Evolutionary conservation across 2,888 invertebrate genomes (phyloP), one percentile per base, ranked within the genome.

Genomic region (Shargacucullia verbasci): DNA sequence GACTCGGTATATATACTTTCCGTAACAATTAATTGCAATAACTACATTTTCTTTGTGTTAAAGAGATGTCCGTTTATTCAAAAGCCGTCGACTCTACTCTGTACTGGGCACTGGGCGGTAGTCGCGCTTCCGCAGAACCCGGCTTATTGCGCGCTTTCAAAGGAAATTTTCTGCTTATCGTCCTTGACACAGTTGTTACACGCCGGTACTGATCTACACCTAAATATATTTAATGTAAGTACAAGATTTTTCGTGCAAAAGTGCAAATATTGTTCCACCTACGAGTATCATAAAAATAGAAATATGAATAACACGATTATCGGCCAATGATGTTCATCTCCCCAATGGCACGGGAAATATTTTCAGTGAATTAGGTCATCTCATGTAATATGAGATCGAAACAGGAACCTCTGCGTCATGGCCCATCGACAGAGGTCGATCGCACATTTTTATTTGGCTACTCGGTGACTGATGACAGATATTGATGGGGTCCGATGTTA

Each of bases 361-460:
- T 79, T 79, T 58, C 61, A 70, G 66, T 59, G 73, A 81, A 89
- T 87, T 87, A 84, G 90, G 90, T 90, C 89, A 89, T 77, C 82
- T 81, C 77, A 78, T 87, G 88, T 87, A 86, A 89, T 79, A 81
- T 74, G 84, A 86, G 83, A 84, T 76, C 71, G 83, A 73, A 83
- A 82, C 80, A 74, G 80, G 82, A 86, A 80, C 78, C 78, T 74
- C 74, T 71, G 76, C 84, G 84, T 88, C 88, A 87, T 76, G 72
- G 76, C 60, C 76, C 76, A 84, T 86, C 79, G 84, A 78, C 48
- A 59, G 57, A 69, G 78, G 80, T 76, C 83, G 85, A 86, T 85
- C 88, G 89, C 88, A 88, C 89, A 86, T 86, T 88, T 89, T 87
- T 90, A 89, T 90, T 90, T 90, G 88, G 90, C 86, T 88, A 84